Evolutionary conservation across 2,888 invertebrate genomes (phyloP).

Genomic region (Trachelus stipa): DNA sequence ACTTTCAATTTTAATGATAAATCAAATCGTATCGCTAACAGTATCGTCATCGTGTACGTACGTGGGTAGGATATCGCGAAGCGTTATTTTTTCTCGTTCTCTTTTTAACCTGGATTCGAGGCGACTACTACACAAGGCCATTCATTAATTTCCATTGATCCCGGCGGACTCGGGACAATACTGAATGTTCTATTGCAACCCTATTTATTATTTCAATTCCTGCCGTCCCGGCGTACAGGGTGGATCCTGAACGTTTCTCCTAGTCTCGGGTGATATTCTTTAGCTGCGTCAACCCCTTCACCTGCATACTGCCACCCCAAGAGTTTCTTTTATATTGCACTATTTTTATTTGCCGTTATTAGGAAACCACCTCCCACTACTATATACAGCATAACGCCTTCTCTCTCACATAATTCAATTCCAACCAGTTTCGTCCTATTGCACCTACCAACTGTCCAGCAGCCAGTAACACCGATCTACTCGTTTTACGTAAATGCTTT

Average conservation of each 20-base stretch:
- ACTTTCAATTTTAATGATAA: neutral
- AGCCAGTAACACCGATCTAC: neutral
- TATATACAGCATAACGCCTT: neutral
- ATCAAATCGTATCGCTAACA: neutral
- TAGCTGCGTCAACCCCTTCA: neutral
- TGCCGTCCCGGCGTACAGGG: neutral
- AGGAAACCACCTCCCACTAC: neutral
- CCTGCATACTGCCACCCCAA: neutral
- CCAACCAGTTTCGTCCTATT: neutral
- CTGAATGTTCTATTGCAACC: slow-evolving; percentile 38
- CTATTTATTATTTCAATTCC: slow-evolving; percentile 45
- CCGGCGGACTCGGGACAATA: slow-evolving; percentile 43
- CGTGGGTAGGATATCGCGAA: neutral
- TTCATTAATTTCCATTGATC: slow-evolving; percentile 50
- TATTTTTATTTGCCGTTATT: neutral
- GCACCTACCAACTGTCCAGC: neutral
- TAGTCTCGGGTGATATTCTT: slow-evolving; percentile 20
- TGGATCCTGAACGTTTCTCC: slow-evolving; percentile 23
- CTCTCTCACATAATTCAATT: neutral
- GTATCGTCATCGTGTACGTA: neutral
- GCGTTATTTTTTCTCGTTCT: neutral
- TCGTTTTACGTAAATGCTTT: neutral
- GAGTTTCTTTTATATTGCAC: neutral
- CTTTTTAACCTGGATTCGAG: slow-evolving; percentile 32
- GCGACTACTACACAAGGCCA: slow-evolving; percentile 38